Percentiles rank a stretch among this genome's conserved stretches.
These are phyloP conservation scores for Sarcophaga bullata DNA, from an alignment of 1,140 invertebrate species.

Conservation along the genomic window DNA sequence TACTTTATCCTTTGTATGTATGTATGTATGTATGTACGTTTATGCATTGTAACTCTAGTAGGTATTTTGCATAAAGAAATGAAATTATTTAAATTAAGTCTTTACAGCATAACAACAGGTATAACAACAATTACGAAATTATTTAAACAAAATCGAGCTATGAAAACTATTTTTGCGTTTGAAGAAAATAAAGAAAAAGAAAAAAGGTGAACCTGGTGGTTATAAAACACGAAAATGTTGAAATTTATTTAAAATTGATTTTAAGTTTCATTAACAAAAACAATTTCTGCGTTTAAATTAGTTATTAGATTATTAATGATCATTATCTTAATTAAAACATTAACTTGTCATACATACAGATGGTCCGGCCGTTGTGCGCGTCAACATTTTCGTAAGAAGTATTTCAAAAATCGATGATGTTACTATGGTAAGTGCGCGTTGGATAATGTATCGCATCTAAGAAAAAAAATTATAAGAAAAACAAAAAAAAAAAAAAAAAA, in stretches of 20 bases:
- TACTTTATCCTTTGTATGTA: background rate
- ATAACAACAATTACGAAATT: too few relatives aligned
- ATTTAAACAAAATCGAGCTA: too few relatives aligned
- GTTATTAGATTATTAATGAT: background rate
- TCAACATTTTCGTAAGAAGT: conserved; percentile 98
- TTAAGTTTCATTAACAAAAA: background rate
- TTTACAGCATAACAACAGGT: too few relatives aligned
- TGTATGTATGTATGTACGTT: background rate
- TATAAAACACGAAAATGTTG: too few relatives aligned
- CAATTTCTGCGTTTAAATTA: too few relatives aligned
- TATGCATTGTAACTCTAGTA: background rate
- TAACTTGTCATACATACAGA: conserved; percentile 70
- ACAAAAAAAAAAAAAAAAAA: background rate
- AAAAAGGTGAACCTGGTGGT: too few relatives aligned
- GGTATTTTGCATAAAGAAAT: too few relatives aligned
- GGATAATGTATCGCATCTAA: conserved; percentile 43
- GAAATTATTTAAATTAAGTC: too few relatives aligned
- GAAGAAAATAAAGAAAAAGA: too few relatives aligned
- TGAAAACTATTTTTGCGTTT: too few relatives aligned
- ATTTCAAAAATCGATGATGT: conserved; percentile 99
- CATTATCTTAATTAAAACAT: background rate
- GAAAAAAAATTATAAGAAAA: too few relatives aligned
- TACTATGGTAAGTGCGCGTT: conserved; percentile 89
- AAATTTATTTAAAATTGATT: background rate
- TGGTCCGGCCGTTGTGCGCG: conserved; percentile 89